phyloP scores from a whole-genome alignment of 2,888 invertebrate species.

The Ashinkailepas kermadecensis region DNA sequence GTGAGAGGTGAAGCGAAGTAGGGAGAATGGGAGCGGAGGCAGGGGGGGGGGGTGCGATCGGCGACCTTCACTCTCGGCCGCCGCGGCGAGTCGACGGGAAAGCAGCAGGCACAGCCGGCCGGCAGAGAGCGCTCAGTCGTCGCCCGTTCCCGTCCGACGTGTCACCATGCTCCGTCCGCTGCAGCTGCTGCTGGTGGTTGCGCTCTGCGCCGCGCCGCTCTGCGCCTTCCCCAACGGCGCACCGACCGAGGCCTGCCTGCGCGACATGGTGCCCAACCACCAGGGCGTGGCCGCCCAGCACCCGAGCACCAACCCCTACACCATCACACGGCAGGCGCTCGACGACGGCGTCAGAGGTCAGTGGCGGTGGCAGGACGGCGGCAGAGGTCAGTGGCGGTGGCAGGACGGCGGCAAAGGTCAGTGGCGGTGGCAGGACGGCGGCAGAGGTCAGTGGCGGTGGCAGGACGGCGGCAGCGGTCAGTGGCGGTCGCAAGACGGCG shows the following conservation, averaged over 20 bases:
- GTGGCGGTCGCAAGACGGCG: not conserved
- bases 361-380: not conserved
- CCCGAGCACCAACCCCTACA: not conserved
- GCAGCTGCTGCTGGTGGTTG: not conserved
- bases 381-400: not conserved
- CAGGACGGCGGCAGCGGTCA: not conserved
- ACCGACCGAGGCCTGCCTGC: not conserved
- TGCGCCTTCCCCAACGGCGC: conserved; percentile 13
- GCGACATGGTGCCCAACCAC: not conserved
- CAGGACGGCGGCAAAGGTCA: not conserved
- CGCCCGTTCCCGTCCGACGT: no score
- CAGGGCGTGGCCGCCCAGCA: no score
- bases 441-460: not conserved
- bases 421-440: no score
- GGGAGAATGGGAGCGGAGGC: no score
- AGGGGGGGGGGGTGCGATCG: no score
- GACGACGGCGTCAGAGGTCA: no score
- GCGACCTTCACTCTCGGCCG: no score
- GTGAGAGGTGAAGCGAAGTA: no score
- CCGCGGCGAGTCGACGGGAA: no score
- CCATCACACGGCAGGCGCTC: not conserved
- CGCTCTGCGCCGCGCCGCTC: not conserved
- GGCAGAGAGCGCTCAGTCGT: no score
- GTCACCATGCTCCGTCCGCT: not conserved
- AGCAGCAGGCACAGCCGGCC: no score